Conservation (phyloP, 2,888 invertebrate genomes). For the Chrysina gloriosa region DNA sequence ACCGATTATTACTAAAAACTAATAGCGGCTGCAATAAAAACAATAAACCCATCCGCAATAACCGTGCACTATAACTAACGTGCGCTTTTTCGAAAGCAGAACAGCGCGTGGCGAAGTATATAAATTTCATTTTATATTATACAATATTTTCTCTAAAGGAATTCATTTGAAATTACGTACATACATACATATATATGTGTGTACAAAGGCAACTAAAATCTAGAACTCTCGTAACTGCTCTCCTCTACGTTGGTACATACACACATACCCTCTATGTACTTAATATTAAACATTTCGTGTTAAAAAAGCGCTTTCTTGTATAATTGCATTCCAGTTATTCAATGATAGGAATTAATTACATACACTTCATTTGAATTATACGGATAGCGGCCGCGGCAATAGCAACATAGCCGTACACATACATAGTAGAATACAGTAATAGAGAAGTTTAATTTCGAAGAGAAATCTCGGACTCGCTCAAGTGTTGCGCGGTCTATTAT, state of each 20-base stretch:
- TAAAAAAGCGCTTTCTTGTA: slow-evolving; percentile 38
- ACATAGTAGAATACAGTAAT: neutral
- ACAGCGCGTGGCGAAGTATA: neutral
- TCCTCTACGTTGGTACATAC: neutral
- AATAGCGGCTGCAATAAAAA: neutral
- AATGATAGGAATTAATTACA: slow-evolving; percentile 59
- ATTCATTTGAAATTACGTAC: slow-evolving; percentile 34
- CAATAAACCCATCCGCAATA: slow-evolving; percentile 1
- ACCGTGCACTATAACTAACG: slow-evolving; percentile 1
- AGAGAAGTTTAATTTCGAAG: neutral
- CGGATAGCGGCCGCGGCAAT: neutral
- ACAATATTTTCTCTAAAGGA: slow-evolving; percentile 45
- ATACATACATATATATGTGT: neutral
- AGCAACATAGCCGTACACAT: neutral
- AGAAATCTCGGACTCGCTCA: neutral
- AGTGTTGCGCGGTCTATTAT: neutral
- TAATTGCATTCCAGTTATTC: slow-evolving; percentile 57
- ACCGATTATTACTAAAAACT: neutral
- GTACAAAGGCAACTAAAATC: slow-evolving; percentile 2
- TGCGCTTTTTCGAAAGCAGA: slow-evolving; percentile 23
- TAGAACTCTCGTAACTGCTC: too few relatives aligned
- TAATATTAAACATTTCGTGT: slow-evolving; percentile 34
- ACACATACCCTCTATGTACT: neutral
- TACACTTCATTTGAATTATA: slow-evolving; percentile 43
- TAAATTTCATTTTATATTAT: slow-evolving; percentile 41